These are phyloP conservation scores for Steinernema carpocapsae DNA, from an alignment of 2,888 invertebrate species.

Conservation along the genomic window DNA sequence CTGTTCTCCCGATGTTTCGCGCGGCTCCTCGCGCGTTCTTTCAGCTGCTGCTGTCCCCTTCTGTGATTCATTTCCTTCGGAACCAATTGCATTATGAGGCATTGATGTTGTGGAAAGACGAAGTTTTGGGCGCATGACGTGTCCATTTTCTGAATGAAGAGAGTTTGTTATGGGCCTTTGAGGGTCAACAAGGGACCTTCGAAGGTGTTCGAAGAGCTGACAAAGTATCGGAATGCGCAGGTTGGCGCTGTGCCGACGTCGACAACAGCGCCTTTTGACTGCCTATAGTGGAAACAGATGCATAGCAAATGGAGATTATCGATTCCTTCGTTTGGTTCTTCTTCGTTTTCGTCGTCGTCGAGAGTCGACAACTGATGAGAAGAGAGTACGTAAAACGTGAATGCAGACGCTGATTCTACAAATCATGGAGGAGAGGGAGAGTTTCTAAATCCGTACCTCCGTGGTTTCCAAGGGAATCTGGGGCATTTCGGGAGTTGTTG, in stretches of 20 bases:
- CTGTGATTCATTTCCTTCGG: constrained; percentile 8
- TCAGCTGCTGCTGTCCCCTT: constrained; percentile 1
- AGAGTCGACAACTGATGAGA: background rate
- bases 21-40: constrained; percentile 18
- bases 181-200: background rate
- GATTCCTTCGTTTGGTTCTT: constrained; percentile 18
- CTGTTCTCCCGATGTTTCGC: constrained; percentile 15
- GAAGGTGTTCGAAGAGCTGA: background rate
- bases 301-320: constrained; percentile 33
- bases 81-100: constrained; percentile 28
- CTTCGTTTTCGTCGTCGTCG: background rate
- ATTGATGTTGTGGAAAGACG: background rate
- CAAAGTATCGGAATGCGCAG: background rate
- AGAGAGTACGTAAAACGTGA: background rate
- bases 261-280: constrained; percentile 15
- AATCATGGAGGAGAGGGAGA: background rate
- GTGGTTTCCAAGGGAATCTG: background rate
- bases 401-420: background rate
- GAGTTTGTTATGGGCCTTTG: background rate
- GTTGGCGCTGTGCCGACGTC: background rate
- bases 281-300: constrained; percentile 32
- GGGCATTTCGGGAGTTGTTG: background rate
- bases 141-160: too few relatives aligned
- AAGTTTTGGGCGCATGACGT: background rate
- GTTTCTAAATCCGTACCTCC: background rate